Percentiles rank a stretch among this genome's conserved stretches.
Evolutionary conservation across 2,888 invertebrate genomes (phyloP).

Genomic region (Ypsolopha sequella): DNA sequence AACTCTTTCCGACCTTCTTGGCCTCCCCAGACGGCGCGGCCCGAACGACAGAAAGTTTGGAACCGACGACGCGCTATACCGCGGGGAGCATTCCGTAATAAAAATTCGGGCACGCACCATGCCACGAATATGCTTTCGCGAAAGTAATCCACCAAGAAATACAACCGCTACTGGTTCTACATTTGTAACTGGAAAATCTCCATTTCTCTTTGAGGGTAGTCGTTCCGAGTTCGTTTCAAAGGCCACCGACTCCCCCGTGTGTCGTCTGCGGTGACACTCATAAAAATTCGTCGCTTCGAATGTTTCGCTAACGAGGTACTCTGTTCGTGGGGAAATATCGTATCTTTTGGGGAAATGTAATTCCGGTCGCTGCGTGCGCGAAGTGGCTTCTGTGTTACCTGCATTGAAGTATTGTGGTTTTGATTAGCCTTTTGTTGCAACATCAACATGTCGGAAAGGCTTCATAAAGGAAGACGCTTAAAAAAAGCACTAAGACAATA

Average conservation of each 20-base stretch:
- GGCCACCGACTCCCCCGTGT: constrained; percentile 56
- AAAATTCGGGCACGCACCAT: constrained; percentile 49
- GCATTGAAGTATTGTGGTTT: neutral
- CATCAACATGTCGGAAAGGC: too few species aligned
- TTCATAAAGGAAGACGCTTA: too few species aligned
- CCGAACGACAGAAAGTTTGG: neutral
- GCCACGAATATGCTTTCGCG: constrained; percentile 53
- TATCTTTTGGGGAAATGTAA: constrained; percentile 3
- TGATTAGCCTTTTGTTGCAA: neutral
- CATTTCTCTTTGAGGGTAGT: constrained; percentile 66
- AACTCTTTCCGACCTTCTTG: too few species aligned
- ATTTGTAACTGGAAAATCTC: constrained; percentile 66
- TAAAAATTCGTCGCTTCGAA: constrained; percentile 60
- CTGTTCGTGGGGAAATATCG: constrained; percentile 15
- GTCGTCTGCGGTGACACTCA: constrained; percentile 57
- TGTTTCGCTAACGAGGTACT: constrained; percentile 39
- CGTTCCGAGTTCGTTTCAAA: constrained; percentile 35
- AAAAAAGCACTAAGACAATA: too few species aligned
- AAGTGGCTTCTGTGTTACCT: neutral
- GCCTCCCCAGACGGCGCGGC: neutral
- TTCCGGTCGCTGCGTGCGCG: neutral
- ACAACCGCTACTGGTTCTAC: constrained; percentile 57
- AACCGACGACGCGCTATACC: constrained; percentile 17
- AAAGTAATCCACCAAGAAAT: constrained; percentile 65
- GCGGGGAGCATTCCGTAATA: constrained; percentile 47